These are phyloP conservation scores for Onychomys leucogaster DNA, from an alignment of 2,797 vertebrate genomes.

Conservation along the genomic window DNA sequence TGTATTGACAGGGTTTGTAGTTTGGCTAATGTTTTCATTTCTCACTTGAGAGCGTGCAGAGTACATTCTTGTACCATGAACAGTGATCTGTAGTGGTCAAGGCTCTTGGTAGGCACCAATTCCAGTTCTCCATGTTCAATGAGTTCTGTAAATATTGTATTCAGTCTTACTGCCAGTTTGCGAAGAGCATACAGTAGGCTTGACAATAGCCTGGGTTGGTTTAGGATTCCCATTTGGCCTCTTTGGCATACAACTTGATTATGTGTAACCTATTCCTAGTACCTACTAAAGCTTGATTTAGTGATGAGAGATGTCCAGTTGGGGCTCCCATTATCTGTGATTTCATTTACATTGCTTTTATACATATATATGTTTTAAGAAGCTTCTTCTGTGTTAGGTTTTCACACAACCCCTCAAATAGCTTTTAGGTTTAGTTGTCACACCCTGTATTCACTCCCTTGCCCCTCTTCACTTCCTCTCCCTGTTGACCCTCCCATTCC, in stretches of 20 bases:
- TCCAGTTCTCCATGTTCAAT: not conserved
- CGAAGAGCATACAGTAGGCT: not conserved
- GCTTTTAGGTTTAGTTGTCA: not conserved
- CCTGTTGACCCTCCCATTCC: too few relatives aligned
- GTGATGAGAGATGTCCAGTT: not conserved
- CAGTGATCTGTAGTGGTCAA: not conserved
- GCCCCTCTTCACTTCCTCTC: rapidly evolving
- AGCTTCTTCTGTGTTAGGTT: not conserved
- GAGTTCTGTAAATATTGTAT: not conserved
- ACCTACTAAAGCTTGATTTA: not conserved
- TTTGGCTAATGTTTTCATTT: not conserved
- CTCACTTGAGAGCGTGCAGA: not conserved
- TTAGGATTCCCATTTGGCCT: not conserved
- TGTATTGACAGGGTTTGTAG: not conserved
- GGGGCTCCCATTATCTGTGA: not conserved
- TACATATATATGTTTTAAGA: not conserved
- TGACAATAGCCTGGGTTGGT: not conserved
- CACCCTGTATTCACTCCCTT: too few relatives aligned
- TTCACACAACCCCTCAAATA: not conserved
- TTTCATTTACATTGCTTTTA: not conserved
- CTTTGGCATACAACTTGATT: not conserved
- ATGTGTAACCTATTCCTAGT: not conserved
- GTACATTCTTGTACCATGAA: not conserved
- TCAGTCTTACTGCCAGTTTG: not conserved
- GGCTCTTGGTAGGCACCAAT: not conserved